Evolutionary conservation across 2,113 vertebrate genomes (phyloP), one percentile per base, ranked within the genome.

Genomic region (Tragelaphus strepsiceros): DNA sequence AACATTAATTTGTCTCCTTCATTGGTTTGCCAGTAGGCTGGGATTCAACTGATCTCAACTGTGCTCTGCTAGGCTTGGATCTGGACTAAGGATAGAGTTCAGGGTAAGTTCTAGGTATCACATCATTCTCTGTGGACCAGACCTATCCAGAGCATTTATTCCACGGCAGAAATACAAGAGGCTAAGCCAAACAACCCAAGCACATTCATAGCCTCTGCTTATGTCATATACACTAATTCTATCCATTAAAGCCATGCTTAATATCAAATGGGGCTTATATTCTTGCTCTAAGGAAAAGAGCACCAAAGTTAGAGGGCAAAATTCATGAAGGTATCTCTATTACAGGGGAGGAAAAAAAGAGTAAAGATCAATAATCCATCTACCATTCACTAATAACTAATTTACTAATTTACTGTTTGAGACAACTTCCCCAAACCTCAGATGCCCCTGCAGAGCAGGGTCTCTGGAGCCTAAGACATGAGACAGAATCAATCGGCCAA

Each of bases 351-450:
- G 58, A 96, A 46, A 97, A 89, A 97, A 96, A 53, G 19, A 97
- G n/a, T 83, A 83, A 94, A 67, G 71, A 91, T 62, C 77, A 93
- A 95, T 80, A 96, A 95, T 92, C 82, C 46, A 94, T 88, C 85
- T 81, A 71, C 62, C 30, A 84, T 14, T 92, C 58, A 77, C 83
- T 90, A 97, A 96, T 87, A 98, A 89, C 94, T 91, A 94, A 96
- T 97, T 83, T 80, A 94, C 93, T 91, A 94, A 96, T 97, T 83
- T 80, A 94, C 93, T 95, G 10, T 82, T 96, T 87, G 85, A 94
- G 62, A 85, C 81, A 91, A 96, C 89, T 89, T 96, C 59, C 67
- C 13, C 8, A 91, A 96, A 94, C 97, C 95, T 94, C 71, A 96
- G 83, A 78, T 59, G 84, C 24, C 49, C 67, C 61, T 88, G 87